Evolutionary conservation across 2,113 vertebrate genomes (phyloP), one percentile per base, ranked within the genome.

Genomic region (Mola mola): DNA sequence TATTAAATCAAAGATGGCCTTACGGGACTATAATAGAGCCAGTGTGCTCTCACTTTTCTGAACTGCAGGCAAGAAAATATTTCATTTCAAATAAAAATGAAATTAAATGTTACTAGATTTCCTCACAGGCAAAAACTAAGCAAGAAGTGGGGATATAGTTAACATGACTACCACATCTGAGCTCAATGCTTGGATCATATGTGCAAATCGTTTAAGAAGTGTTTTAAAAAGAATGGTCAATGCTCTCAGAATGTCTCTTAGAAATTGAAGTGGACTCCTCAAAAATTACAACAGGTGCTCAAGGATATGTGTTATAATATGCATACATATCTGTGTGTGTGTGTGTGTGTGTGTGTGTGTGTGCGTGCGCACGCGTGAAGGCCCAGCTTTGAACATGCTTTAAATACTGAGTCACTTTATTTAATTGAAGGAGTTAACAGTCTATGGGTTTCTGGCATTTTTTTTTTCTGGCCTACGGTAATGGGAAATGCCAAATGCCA

Each of bases 401-500:
- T n/a, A 50, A 29, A 58, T 59, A 58, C 25, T 84, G 70, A 84
- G 36, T 84, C 81, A 79, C 25, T 2, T 49, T 40, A 63, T 34
- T 21, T 69, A 19, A 76, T 40, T 66, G 34, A 73, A 72, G 16
- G 65, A 75, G 63, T 77, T 56, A 71, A 77, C 57, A 63, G 19
- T 31, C 15, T 31, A 36, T 40, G 20, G 19, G n/a, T 66, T 61
- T 75, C 36, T 20, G 41, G 22, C 21, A 61, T 38, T 44, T 72
- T 44, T 72, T 84, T 78, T 44, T 61, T 55, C 43, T 82, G 53
- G 79, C 75, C 60, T 62, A 51, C 33, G 72, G 87, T 43, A 43
- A 37, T 65, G 77, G 61, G 73, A 64, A 86, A 80, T 80, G 66
- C 59, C 58, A 41, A 72, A 61, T 69, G 49, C 41, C 64, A 87